A percentile compares a stretch with the other conserved stretches of the same genome.
phyloP scores from a whole-genome alignment of 2,113 vertebrate genomes.

The Arothron firmamentum region DNA sequence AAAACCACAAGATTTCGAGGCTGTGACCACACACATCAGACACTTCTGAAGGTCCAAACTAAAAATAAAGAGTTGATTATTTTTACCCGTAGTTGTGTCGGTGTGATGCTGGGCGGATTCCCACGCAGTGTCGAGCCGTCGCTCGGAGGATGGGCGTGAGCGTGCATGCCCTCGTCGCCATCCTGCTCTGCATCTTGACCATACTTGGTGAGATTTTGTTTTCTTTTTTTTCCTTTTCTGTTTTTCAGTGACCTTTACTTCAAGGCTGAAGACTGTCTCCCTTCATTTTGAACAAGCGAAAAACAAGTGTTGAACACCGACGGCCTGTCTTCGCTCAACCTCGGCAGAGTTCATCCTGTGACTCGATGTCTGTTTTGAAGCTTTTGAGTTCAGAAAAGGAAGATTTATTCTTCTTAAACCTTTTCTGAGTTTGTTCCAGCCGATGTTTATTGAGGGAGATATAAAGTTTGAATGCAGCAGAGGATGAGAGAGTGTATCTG shows the following conservation, averaged over 20 bases:
- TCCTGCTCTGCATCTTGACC: conserved; percentile 84
- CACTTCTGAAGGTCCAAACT: not conserved
- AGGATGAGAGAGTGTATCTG: too few species aligned
- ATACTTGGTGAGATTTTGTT: conserved; percentile 62
- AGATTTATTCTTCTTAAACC: too few species aligned
- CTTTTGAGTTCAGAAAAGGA: too few species aligned
- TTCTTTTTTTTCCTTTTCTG: not conserved
- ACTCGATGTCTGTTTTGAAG: too few species aligned
- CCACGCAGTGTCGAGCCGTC: conserved; percentile 75
- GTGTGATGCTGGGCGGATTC: conserved; percentile 75
- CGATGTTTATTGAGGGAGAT: too few species aligned
- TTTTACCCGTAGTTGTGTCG: conserved; percentile 72
- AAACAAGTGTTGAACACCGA: too few species aligned
- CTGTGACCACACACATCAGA: not conserved
- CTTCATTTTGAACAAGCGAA: not conserved
- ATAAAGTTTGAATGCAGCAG: too few species aligned
- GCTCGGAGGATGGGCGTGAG: conserved; percentile 73
- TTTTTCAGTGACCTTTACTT: not conserved
- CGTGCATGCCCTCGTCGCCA: conserved; percentile 83
- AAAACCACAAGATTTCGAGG: too few species aligned
- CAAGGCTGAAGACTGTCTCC: not conserved
- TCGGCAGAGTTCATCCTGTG: too few species aligned
- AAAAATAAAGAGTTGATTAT: not conserved
- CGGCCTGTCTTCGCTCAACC: too few species aligned
- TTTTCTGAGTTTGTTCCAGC: too few species aligned